Base-by-base conservation (phyloP, 2,888 invertebrate species). In the Laothoe populi region DNA sequence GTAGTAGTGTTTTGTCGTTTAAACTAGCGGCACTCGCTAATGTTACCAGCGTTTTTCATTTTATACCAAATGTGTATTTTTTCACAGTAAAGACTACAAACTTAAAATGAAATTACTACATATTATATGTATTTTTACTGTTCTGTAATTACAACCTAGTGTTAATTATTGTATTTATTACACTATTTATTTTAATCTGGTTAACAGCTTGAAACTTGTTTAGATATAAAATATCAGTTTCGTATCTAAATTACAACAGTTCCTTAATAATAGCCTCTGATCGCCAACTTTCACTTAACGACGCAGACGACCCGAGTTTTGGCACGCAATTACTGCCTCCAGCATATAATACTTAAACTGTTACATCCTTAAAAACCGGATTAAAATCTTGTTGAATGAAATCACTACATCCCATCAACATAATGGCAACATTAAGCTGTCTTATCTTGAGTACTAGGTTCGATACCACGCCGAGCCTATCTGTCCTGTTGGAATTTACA, bases 91-190 rank as follows among this genome's bases (percentile, higher is more conserved):
- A n/a, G n/a, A n/a, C n/a, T n/a, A n/a, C n/a, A n/a, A n/a, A n/a
- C n/a, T n/a, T n/a, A n/a, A n/a, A n/a, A n/a, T n/a, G n/a, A n/a
- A n/a, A n/a, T n/a, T n/a, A n/a, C n/a, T n/a, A n/a, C n/a, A n/a
- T n/a, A n/a, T n/a, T n/a, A n/a, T n/a, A n/a, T 31, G 13, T 38
- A 13, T 13, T 38, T 38, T 2, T 2, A 38, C 38, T 19, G 5
- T 19, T 31, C n/a, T 19, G 11, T 35, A 16, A 19, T 19, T 5
- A 4, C 3, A 35, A 35, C 35, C 4, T 24, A 23, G 10, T 46
- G 13, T 46, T 19, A 53, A 31, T 10, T 1, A 19, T 53, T 53
- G 26, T 49, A 35, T 53, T 53, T 53, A 53, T 53, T 53, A 31
- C 11, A 21, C 31, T 53, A 53, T 53, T 53, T 53, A 53, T 53